Percentiles rank a stretch among this genome's conserved stretches.
phyloP scores from a whole-genome alignment of 2,888 invertebrate species.

The Agrotis exclamationis region DNA sequence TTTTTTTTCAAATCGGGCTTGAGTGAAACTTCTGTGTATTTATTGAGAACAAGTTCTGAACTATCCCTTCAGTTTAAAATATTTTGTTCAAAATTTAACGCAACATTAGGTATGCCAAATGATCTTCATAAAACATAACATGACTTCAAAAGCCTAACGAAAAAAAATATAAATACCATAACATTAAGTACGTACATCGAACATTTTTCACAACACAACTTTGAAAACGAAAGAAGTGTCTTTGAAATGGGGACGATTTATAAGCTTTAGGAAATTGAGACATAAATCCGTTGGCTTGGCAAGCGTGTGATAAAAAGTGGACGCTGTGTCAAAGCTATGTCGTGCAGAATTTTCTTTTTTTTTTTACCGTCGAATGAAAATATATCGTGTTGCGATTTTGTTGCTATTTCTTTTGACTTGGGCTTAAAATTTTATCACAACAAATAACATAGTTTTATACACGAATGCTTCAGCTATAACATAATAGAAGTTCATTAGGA shows the following conservation, averaged over 20 bases:
- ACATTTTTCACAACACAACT: slow-evolving; percentile 45
- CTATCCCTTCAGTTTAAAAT: not conserved
- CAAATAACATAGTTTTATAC: too few species aligned
- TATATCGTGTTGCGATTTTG: slow-evolving; percentile 28
- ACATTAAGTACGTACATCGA: slow-evolving; percentile 23
- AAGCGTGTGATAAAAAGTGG: slow-evolving; percentile 64
- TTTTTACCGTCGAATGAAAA: slow-evolving; percentile 34
- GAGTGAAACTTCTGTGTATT: not conserved
- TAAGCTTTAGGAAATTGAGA: slow-evolving; percentile 71
- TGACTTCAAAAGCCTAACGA: not conserved
- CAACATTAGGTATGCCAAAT: not conserved
- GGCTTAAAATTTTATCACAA: not conserved
- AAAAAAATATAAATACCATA: not conserved
- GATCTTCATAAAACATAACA: slow-evolving; percentile 8
- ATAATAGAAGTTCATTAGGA: too few species aligned
- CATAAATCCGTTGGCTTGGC: slow-evolving; percentile 66
- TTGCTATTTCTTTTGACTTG: not conserved
- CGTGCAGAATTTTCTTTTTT: slow-evolving; percentile 37
- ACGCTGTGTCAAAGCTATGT: slow-evolving; percentile 56
- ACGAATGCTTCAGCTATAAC: too few species aligned
- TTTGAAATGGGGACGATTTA: slow-evolving; percentile 66
- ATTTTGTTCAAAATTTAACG: not conserved
- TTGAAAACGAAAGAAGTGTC: slow-evolving; percentile 53
- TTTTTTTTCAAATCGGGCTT: too few species aligned
- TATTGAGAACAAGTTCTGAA: not conserved